Evolutionary conservation across 2,797 vertebrate genomes (phyloP).

Genomic region (Microchirus variegatus): DNA sequence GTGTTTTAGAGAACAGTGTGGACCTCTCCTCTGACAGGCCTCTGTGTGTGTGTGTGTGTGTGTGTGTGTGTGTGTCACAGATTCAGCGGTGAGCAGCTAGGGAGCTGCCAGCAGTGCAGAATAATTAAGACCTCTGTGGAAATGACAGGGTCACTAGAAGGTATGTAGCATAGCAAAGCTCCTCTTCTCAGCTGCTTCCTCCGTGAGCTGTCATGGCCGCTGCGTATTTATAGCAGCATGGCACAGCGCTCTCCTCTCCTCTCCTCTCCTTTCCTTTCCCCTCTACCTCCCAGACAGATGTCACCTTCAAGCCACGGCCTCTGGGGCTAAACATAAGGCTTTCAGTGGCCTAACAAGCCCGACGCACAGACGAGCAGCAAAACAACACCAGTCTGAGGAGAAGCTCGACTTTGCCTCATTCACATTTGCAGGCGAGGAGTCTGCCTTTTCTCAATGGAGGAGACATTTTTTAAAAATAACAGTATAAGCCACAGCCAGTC

Average conservation of each 20-base stretch:
- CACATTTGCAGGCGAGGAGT: conserved; percentile 38
- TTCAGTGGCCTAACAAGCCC: conserved; percentile 71
- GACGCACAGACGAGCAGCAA: conserved; percentile 50
- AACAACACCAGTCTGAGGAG: conserved; percentile 69
- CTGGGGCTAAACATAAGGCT: conserved; percentile 70
- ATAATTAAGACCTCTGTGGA: conserved; percentile 86
- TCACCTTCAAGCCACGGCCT: conserved; percentile 81
- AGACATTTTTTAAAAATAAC: conserved; percentile 59
- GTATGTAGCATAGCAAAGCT: conserved; percentile 77
- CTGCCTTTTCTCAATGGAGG: conserved; percentile 41
- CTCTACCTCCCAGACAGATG: conserved; percentile 78
- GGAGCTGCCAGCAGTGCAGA: conserved; percentile 72
- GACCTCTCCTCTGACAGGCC: conserved; percentile 61
- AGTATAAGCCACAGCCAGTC: conserved; percentile 41
- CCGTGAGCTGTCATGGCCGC: conserved; percentile 76
- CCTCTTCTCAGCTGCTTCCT: conserved; percentile 83
- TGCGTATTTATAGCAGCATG: conserved; percentile 80
- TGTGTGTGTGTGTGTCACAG: conserved; percentile 44
- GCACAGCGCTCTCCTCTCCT: conserved; percentile 52
- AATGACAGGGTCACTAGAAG: conserved; percentile 81
- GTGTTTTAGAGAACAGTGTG: conserved; percentile 42
- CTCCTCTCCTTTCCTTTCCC: conserved; percentile 40
- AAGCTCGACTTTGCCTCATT: conserved; percentile 57
- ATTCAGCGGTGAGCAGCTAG: conserved; percentile 68
- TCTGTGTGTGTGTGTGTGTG: neutral